These are phyloP conservation scores for Diaphora mendica DNA, from an alignment of 2,888 invertebrate genomes.

Conservation along the genomic window DNA sequence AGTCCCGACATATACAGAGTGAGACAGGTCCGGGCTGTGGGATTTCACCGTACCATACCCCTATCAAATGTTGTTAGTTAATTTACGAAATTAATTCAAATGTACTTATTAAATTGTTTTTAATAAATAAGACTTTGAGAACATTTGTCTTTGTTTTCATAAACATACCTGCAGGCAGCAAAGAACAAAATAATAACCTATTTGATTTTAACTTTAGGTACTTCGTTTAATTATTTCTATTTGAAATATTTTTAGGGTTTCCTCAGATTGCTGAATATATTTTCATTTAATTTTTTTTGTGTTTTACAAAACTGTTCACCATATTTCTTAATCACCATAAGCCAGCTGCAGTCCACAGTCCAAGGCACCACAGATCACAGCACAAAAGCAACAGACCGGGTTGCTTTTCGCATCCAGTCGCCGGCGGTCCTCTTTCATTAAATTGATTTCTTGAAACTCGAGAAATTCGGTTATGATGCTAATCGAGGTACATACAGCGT, in stretches of 20 bases:
- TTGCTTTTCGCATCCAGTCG: conserved; percentile 9
- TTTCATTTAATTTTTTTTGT: conserved; percentile 34
- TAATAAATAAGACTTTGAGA: neutral
- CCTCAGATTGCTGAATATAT: conserved; percentile 29
- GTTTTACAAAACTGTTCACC: neutral
- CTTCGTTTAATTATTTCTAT: conserved; percentile 1
- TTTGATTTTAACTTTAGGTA: conserved; percentile 26
- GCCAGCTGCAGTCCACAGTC: too few relatives aligned
- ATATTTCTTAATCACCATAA: too few relatives aligned
- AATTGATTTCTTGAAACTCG: conserved; percentile 17
- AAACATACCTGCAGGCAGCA: neutral
- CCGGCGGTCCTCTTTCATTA: too few relatives aligned
- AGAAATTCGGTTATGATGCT: conserved; percentile 46
- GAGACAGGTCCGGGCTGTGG: neutral
- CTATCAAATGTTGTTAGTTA: neutral
- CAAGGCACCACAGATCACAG: too few relatives aligned
- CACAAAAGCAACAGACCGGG: too few relatives aligned
- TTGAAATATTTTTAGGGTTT: conserved; percentile 36
- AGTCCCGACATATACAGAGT: neutral
- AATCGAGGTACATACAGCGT: conserved; percentile 46
- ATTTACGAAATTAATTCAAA: neutral
- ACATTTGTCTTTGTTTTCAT: neutral
- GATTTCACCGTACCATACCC: neutral
- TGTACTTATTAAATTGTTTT: neutral
- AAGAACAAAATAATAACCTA: conserved; percentile 15